These are phyloP conservation scores for Elephas maximus DNA, from an alignment of 2,113 vertebrate species.

Conservation along the genomic window DNA sequence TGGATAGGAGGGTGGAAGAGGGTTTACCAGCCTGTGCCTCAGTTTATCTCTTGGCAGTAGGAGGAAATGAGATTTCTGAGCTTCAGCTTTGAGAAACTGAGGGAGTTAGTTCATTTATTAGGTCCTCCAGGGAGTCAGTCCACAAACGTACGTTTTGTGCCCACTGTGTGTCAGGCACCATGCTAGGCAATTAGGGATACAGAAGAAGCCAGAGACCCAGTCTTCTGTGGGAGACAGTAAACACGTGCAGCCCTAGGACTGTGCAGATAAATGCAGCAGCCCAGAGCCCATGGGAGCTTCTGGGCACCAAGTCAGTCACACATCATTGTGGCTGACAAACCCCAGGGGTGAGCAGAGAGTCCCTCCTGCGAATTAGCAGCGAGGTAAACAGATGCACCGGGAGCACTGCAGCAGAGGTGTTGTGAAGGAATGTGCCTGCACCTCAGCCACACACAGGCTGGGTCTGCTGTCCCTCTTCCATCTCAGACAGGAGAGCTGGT, in stretches of 20 bases:
- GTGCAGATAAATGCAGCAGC: no score
- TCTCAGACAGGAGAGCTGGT: not conserved
- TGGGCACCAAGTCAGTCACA: not conserved
- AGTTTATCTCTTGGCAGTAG: not conserved
- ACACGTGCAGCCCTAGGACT: not conserved
- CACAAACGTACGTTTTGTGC: not conserved
- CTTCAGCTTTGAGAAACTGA: not conserved
- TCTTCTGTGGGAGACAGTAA: no score
- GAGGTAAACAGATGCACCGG: not conserved
- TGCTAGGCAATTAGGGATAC: not conserved
- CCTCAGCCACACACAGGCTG: no score
- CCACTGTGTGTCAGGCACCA: no score
- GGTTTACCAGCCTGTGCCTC: not conserved
- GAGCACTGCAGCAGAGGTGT: not conserved
- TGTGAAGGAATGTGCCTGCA: fast-evolving
- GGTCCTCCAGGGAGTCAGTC: not conserved
- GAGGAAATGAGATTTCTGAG: not conserved
- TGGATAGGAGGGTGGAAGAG: not conserved
- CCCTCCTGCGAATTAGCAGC: not conserved
- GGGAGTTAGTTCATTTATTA: not conserved
- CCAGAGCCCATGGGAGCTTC: not conserved
- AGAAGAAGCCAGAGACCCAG: constrained; percentile 3
- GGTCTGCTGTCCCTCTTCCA: not conserved
- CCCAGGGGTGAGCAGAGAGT: constrained; percentile 10
- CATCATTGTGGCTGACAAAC: not conserved